phyloP scores from a whole-genome alignment of 2,113 vertebrate genomes.

The Periophthalmodon schlosseri region DNA sequence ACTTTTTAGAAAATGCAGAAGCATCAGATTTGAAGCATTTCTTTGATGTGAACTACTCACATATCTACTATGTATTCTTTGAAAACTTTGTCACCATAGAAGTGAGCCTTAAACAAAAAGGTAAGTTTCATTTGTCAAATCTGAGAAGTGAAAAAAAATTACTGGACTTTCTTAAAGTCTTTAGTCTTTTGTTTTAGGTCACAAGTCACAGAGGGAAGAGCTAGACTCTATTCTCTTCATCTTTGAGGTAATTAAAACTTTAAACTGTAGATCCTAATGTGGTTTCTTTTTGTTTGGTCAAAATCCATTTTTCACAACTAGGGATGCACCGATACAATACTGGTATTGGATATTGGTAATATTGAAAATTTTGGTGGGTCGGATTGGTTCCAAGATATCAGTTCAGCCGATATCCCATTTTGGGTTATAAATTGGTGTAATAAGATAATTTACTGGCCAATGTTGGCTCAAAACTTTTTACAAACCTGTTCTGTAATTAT shows the following conservation, averaged over 20 bases:
- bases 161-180: neutral
- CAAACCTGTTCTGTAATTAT: no score
- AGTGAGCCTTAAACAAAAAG: conserved; percentile 97
- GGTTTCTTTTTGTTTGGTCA: no score
- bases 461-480: no score
- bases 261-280: neutral
- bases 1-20: conserved; percentile 90
- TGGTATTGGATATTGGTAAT: no score
- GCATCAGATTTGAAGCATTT: conserved; percentile 94
- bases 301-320: no score
- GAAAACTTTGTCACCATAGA: conserved; percentile 99
- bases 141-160: neutral
- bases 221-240: conserved; percentile 99
- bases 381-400: no score
- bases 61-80: conserved; percentile 99
- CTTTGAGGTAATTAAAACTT: conserved; percentile 87
- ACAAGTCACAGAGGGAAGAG: conserved; percentile 98
- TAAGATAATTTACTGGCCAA: no score
- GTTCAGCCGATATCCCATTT: no score
- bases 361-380: no score
- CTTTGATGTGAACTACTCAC: conserved; percentile 96
- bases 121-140: conserved; percentile 67
- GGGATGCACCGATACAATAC: no score
- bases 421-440: no score
- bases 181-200: conserved; percentile 79